Percentiles rank a stretch among this genome's conserved stretches.
Conservation (phyloP, 2,113 vertebrate species). For the Dunckerocampus dactyliophorus region DNA sequence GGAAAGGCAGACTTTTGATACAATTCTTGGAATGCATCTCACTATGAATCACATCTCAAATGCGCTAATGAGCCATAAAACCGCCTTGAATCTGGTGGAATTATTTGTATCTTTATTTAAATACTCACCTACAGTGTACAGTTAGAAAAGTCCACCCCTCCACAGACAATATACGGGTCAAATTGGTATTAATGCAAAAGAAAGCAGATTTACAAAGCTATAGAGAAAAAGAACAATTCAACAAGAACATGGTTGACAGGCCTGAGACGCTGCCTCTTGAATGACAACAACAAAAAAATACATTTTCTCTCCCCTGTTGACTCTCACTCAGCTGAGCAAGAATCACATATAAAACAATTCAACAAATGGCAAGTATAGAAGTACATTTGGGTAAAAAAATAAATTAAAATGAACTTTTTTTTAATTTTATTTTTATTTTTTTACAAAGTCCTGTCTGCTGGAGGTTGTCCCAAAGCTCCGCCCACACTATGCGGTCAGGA, state of each 20-base stretch:
- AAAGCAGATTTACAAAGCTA: conserved; percentile 36
- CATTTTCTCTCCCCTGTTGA: conserved; percentile 3
- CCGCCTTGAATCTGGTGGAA: neutral
- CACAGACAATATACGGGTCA: conserved; percentile 51
- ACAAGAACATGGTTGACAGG: conserved; percentile 16
- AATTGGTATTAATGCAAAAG: conserved; percentile 48
- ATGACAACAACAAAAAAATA: conserved; percentile 5
- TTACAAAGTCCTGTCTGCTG: conserved; percentile 42
- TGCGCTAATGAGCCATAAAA: neutral
- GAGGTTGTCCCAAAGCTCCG: neutral
- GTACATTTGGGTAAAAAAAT: conserved; percentile 74
- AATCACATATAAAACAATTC: conserved; percentile 26
- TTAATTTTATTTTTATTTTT: conserved; percentile 16
- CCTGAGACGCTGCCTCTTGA: conserved; percentile 6
- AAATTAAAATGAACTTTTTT: conserved; percentile 73
- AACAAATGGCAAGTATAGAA: conserved; percentile 45
- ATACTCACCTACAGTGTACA: conserved; percentile 71
- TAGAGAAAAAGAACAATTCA: conserved; percentile 29
- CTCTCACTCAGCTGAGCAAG: conserved; percentile 17
- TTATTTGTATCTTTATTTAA: conserved; percentile 70
- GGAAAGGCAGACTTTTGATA: too few relatives aligned
- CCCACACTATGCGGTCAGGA: too few relatives aligned
- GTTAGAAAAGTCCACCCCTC: conserved; percentile 71
- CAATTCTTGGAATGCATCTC: too few relatives aligned
- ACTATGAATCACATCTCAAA: neutral